A percentile compares a stretch with the other conserved stretches of the same genome.
Conservation (phyloP, 1,140 invertebrate species). For the Trichogramma pretiosum region DNA sequence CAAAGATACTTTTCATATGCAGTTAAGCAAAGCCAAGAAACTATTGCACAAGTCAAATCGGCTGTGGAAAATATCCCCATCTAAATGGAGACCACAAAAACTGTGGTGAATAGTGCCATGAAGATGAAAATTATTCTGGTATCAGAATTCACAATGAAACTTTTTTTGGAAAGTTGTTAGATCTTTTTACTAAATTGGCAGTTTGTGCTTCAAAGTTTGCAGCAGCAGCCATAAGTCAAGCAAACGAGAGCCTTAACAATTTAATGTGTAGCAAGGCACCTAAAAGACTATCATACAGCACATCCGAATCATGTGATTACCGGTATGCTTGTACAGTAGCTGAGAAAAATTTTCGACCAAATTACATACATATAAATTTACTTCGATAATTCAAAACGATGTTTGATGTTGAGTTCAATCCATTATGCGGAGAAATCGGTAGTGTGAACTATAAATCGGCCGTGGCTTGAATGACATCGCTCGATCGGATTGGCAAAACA, state of each 20-base stretch:
- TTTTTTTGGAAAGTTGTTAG: neutral
- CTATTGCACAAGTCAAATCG: neutral
- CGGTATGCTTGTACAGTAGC: conserved; percentile 7
- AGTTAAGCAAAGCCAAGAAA: conserved; percentile 12
- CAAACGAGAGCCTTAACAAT: conserved; percentile 7
- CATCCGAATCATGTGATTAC: conserved; percentile 7
- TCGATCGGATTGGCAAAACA: no score
- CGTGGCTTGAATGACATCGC: no score
- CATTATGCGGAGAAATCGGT: no score
- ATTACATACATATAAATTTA: no score
- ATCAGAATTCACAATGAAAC: no score
- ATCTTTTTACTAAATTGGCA: neutral
- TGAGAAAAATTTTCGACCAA: no score
- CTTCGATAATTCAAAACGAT: no score
- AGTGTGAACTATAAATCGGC: no score
- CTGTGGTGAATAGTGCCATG: conserved; percentile 2
- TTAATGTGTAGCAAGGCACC: conserved; percentile 5
- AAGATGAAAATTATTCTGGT: conserved; percentile 9
- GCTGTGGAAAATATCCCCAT: conserved; percentile 15
- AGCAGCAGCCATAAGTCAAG: conserved; percentile 3
- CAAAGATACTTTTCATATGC: conserved; percentile 15
- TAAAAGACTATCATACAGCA: neutral
- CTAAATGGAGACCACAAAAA: no score
- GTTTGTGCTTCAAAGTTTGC: conserved; percentile 9
- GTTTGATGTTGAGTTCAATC: no score